These are phyloP conservation scores for Dendroctonus ponderosae DNA, from an alignment of 1,140 invertebrate species.

Conservation along the genomic window DNA sequence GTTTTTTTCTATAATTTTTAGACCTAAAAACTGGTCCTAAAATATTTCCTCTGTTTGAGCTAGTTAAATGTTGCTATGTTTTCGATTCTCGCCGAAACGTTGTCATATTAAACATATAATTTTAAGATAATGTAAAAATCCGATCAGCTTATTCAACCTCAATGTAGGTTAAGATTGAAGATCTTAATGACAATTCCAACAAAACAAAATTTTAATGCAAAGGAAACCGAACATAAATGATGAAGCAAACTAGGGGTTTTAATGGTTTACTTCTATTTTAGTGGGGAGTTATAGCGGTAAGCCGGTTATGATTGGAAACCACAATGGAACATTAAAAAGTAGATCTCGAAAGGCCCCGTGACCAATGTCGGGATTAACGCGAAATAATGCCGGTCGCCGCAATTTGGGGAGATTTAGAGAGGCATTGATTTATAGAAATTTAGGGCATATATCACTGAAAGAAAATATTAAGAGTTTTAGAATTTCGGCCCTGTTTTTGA, in stretches of 20 bases:
- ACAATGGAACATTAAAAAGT: constrained; percentile 49
- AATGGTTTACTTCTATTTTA: constrained; percentile 26
- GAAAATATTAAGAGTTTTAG: no score
- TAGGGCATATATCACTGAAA: no score
- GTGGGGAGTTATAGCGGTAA: constrained; percentile 36
- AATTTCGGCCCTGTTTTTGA: no score
- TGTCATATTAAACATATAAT: no score
- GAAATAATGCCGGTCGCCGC: constrained; percentile 33
- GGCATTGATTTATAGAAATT: constrained; percentile 21
- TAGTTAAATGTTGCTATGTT: no score
- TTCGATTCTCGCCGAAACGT: no score
- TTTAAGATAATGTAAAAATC: no score
- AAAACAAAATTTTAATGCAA: constrained; percentile 16
- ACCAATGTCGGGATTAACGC: constrained; percentile 48
- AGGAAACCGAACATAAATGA: constrained; percentile 23
- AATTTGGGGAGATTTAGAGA: constrained; percentile 20
- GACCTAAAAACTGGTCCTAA: no score
- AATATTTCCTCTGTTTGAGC: no score
- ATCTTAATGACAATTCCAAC: neutral
- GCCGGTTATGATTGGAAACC: constrained; percentile 48
- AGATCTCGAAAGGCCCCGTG: constrained; percentile 47
- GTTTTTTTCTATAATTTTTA: no score
- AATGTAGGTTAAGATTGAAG: no score
- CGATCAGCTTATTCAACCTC: no score
- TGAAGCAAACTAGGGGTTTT: constrained; percentile 14